Base-by-base conservation (phyloP, 1,140 invertebrate genomes). In the Trichonephila clavipes region DNA sequence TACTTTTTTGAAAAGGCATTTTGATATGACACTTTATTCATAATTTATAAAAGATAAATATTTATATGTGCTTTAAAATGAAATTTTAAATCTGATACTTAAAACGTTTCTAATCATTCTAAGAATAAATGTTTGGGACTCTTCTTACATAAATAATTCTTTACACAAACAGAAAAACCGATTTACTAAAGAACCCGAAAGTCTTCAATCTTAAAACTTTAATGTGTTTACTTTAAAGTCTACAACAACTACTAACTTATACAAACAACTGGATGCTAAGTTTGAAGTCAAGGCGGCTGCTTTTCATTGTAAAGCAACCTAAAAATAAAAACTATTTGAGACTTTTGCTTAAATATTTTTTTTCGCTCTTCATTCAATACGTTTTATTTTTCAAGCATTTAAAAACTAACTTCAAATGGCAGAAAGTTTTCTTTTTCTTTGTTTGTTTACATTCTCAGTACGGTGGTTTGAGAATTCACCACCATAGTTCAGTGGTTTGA, bases 401-500 rank as follows among this genome's bases (percentile, higher is more conserved):
- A 44, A 66, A 88, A 64, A 59, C 81, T 58, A 51, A 87, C 85
- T 66, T 18, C 24, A 34, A 88, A 34, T 61, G 62, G 14, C 28
- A 19, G 19, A 85, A 85, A 58, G 82, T 40, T 40, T 40, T 40
- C 82, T 85, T 21, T 85, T 85, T 59, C 21, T 14, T 19, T 88
- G 62, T 88, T 89, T 89, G 24, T 89, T 89, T 89, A n/a, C 19
- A 28, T 89, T 69, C 14, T 44, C 66, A 72, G 21, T 44, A 72
- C 44, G 40, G 62, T 72, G 40, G 88, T n/a, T 62, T 16, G 18
- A 87, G 59, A 88, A 59, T 85, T 40, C 34, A 40, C 34, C 34
- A 40, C 34, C 34, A 40, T 40, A 72, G 21, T 44, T 58, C 44
- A 19, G 62, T 72, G 40, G 66, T n/a, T 62, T 16, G 18, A 87